Base-by-base conservation (phyloP, 2,113 vertebrate genomes). In the Typhlomys cinereus region DNA sequence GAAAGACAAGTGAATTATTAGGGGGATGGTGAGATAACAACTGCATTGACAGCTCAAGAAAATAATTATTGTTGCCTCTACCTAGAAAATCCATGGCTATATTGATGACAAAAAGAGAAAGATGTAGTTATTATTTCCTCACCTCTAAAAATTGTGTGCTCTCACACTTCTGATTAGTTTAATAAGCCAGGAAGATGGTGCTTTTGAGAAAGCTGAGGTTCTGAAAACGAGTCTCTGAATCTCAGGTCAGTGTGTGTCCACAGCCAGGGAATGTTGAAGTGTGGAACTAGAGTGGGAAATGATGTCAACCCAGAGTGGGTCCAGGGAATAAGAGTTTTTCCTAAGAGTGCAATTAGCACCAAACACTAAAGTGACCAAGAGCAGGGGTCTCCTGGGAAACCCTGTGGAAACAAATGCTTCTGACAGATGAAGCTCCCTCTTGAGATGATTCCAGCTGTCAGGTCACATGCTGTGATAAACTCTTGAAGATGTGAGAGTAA, bases 271-370 rank as follows among this genome's bases (percentile, higher is more conserved):
- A 83, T 39, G 44, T 4, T 83, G 48, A 57, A 86, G n/a, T 67
- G 41, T 66, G 20, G 66, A 29, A 46, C 48, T n/a, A 2, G 36
- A 89, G 48, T 3, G 54, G n/a, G 12, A 90, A 87, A 41, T 83
- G n/a, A 66, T 52, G 31, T 31, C 20, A 78, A 11, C 5, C 36
- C 23, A 61, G 20, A 66, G 4, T 41, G 41, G 50, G n/a, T 67
- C 64, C 41, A 78, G 18, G 41, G 75, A 36, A 74, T 15, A 9
- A 57, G 5, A 71, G 83, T n/a, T n/a, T n/a, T 86, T 86, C 89
- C 88, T 85, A 52, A 54, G 41, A 74, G 69, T 12, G 27, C 54
- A 91, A 95, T 95, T 96, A 95, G 7, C 44, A 46, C 1, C 76
- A 89, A 50, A 10, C 69, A 78, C 7, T 66, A 36, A 14, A 73